Evolutionary conservation across 1,140 invertebrate species (phyloP), one percentile per base, ranked within the genome.

Genomic region (Rhynchophorus ferrugineus): DNA sequence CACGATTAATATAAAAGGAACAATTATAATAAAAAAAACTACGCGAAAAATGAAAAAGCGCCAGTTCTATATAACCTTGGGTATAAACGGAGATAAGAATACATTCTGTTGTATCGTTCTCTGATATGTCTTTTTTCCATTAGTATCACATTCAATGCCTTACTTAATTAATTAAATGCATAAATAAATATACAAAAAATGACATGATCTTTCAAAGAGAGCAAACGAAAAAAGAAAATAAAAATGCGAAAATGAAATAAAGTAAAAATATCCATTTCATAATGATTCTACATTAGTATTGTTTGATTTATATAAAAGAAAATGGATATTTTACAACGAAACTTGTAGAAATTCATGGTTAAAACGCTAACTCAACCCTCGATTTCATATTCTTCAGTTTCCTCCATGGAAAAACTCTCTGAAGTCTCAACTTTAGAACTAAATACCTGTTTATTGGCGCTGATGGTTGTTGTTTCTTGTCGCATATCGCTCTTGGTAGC

Each of bases 41-140:
- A 45, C 44, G 22, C 22, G 38, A 16, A 57, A 52, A 29, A 34
- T 14, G 43, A 46, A 52, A 45, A 57, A 58, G 59, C 57, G 54
- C 61, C 66, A 69, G 67, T 69, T 69, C 67, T 69, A 69, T 69
- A 69, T 69, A 69, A 67, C 66, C 63, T 61, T 56, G 37, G 44
- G 44, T 42, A 24, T 38, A 49, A 18, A 51, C 24, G 14, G 41
- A 44, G 18, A 42, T 7, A 6, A 19, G 7, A 50, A 42, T 50
- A 50, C 48, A 50, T 50, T 50, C 19, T 50, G 9, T 34, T 29
- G 35, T 36, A 38, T 34, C 35, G 24, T 50, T 14, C 19, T 8
- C 7, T 19, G 8, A n/a, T 39, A 43, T 43, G 14, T 43, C 44
- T 57, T 45, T 57, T 57, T 57, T 49, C 44, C 39, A 44, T 19